A percentile compares a stretch with the other conserved stretches of the same genome.
These are phyloP conservation scores for Lutjanus erythropterus DNA, from an alignment of 2,113 vertebrate genomes.

Conservation along the genomic window DNA sequence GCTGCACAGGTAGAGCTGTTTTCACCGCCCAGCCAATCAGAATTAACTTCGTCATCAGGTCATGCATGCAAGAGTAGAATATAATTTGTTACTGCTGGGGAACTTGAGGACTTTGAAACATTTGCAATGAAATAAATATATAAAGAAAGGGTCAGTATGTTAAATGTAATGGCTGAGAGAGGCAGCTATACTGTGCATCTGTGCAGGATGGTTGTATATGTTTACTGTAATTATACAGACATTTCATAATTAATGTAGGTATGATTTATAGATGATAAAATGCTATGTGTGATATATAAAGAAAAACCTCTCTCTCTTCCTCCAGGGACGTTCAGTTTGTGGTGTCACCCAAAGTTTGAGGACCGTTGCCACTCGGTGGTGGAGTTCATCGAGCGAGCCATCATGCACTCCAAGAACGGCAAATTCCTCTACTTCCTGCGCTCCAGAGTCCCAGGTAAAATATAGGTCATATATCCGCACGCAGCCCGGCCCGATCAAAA, in stretches of 20 bases:
- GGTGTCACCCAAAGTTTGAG: slow-evolving; percentile 99
- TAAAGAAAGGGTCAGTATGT: background rate
- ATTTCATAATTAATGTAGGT: background rate
- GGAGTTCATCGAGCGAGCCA: slow-evolving; percentile 97
- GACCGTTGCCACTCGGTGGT: slow-evolving; percentile 98
- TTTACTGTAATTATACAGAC: background rate
- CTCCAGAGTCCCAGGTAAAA: slow-evolving; percentile 94
- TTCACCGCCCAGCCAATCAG: slow-evolving; percentile 6
- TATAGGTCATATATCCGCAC: slow-evolving; percentile 17
- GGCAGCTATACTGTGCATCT: background rate
- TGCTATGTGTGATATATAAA: background rate
- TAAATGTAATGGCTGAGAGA: background rate
- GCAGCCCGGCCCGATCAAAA: slow-evolving; percentile 25
- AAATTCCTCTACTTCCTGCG: slow-evolving; percentile 98
- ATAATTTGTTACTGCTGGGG: background rate
- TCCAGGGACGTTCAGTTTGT: slow-evolving; percentile 97
- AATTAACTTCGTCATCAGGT: background rate
- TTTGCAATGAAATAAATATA: background rate
- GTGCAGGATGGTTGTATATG: background rate
- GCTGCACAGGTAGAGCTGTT: background rate
- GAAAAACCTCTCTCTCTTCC: background rate
- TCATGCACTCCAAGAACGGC: slow-evolving; percentile 98
- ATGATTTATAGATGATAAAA: slow-evolving; percentile 18
- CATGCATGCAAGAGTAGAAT: background rate
- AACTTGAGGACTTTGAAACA: background rate